A percentile compares a stretch with the other conserved stretches of the same genome.
These are phyloP conservation scores for Theocolax elegans DNA, from an alignment of 1,140 invertebrate genomes.

Conservation along the genomic window DNA sequence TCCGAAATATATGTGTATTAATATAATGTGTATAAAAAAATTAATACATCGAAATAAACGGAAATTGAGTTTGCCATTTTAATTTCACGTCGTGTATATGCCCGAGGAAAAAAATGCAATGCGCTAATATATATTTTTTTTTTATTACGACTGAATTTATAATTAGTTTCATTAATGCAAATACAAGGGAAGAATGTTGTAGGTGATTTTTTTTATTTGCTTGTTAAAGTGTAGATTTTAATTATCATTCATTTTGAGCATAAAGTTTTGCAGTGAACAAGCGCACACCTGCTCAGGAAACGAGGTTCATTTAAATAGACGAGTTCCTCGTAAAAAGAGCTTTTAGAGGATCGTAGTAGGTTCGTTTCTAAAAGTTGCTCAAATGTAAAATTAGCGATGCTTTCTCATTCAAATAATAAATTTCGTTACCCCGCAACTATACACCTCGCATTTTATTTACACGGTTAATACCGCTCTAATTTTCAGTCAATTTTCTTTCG, in stretches of 20 bases:
- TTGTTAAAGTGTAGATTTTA: slow-evolving; percentile 5
- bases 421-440: neutral
- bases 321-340: neutral
- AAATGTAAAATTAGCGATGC: slow-evolving; percentile 12
- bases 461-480: slow-evolving; percentile 1
- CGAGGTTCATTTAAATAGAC: neutral
- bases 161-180: slow-evolving; percentile 16
- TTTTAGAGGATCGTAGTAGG: neutral
- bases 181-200: neutral
- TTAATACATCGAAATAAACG: neutral
- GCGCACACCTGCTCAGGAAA: neutral
- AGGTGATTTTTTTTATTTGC: neutral
- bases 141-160: neutral
- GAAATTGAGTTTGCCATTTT: neutral
- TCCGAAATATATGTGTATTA: neutral
- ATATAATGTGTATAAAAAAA: neutral
- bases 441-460: neutral
- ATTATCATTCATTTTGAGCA: slow-evolving; percentile 12
- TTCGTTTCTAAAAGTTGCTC: slow-evolving; percentile 3
- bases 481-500: neutral
- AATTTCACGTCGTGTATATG: slow-evolving; percentile 4
- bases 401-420: slow-evolving; percentile 16
- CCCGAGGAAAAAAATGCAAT: too few species aligned
- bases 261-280: neutral
- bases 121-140: too few species aligned